phyloP scores from a whole-genome alignment of 2,797 vertebrate species.

The Pipistrellus nathusii region DNA sequence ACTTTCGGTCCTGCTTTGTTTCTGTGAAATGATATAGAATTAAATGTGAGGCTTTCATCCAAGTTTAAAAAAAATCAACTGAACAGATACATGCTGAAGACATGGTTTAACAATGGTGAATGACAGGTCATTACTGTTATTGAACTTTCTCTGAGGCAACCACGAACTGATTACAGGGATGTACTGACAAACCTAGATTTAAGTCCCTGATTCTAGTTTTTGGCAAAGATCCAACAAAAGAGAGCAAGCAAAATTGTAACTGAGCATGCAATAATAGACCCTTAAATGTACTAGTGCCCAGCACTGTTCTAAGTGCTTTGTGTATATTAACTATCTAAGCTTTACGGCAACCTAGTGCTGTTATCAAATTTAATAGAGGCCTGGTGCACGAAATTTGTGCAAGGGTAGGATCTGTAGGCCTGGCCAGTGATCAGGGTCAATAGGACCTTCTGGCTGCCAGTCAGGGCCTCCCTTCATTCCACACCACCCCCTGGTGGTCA shows the following conservation, averaged over 20 bases:
- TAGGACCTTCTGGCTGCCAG: too few relatives aligned
- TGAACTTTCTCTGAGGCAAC: conserved; percentile 3
- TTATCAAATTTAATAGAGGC: not conserved
- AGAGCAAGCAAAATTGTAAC: not conserved
- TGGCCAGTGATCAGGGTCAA: too few relatives aligned
- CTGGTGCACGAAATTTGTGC: too few relatives aligned
- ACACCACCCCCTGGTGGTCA: too few relatives aligned
- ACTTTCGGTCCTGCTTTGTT: not conserved
- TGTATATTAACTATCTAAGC: not conserved
- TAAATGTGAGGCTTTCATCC: not conserved
- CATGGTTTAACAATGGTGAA: not conserved
- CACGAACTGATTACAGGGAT: not conserved
- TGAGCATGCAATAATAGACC: not conserved
- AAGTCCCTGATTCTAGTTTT: conserved; percentile 1
- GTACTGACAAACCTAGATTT: not conserved
- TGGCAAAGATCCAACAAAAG: not conserved
- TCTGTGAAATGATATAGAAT: conserved; percentile 5
- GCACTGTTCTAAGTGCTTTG: not conserved
- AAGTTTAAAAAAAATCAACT: not conserved
- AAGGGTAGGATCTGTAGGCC: too few relatives aligned
- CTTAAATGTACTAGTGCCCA: not conserved
- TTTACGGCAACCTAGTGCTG: not conserved
- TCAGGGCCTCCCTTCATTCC: too few relatives aligned
- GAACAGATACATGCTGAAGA: not conserved
- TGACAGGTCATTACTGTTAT: not conserved